Conservation (phyloP, 2,113 vertebrate genomes). For the Nesogale talazaci region DNA sequence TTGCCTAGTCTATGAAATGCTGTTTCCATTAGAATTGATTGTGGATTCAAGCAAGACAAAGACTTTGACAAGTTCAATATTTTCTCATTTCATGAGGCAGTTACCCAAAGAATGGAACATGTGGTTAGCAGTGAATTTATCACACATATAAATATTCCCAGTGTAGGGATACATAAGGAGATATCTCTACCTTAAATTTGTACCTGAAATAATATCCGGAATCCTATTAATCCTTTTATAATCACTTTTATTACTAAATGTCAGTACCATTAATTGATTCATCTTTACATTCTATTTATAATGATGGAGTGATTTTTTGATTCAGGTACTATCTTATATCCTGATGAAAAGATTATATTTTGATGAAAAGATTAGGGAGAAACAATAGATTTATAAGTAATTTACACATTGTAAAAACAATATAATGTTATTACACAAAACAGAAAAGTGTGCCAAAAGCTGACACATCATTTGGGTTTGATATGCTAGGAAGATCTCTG, state of each 20-base stretch:
- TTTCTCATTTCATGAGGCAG: too few species aligned
- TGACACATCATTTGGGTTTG: neutral
- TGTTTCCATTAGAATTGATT: too few species aligned
- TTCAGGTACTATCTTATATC: neutral
- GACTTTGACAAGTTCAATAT: too few species aligned
- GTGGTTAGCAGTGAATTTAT: too few species aligned
- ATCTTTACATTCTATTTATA: neutral
- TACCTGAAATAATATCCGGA: neutral
- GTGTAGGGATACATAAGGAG: neutral
- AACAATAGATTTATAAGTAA: neutral
- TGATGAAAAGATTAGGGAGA: neutral
- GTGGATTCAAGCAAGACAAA: too few species aligned
- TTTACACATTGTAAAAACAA: neutral
- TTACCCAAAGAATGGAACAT: too few species aligned
- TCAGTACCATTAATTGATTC: neutral
- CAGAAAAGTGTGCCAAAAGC: neutral
- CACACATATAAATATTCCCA: neutral
- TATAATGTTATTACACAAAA: neutral
- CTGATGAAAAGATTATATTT: accelerated
- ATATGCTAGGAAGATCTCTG: neutral
- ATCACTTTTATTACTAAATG: neutral
- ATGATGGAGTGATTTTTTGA: neutral
- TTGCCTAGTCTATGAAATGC: too few species aligned
- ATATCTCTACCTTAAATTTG: neutral
- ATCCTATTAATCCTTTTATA: neutral